Conservation (phyloP, 2,113 vertebrate genomes). For the Smithornis capensis region DNA sequence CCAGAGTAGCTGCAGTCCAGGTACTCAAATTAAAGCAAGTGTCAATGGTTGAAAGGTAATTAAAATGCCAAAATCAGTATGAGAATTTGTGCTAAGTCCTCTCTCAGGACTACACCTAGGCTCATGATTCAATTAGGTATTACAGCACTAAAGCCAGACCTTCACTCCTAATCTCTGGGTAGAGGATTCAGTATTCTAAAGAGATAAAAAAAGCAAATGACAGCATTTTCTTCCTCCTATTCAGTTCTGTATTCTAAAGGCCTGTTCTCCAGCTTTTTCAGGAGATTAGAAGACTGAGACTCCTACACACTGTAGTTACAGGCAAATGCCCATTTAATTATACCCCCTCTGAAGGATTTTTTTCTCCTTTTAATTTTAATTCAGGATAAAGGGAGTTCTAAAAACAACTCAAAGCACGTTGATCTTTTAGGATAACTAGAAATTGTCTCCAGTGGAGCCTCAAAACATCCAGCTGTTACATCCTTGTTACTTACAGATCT, state of each 20-base stretch:
- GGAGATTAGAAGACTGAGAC: neutral
- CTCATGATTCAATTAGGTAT: slow-evolving; percentile 30
- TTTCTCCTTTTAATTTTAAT: neutral
- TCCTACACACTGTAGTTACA: neutral
- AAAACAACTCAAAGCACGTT: neutral
- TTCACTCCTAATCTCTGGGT: neutral
- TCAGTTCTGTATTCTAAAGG: neutral
- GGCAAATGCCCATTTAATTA: neutral
- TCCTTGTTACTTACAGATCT: neutral
- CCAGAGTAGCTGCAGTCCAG: neutral
- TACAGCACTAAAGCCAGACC: neutral
- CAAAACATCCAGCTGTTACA: neutral
- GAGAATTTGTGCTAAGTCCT: neutral
- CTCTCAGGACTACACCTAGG: neutral
- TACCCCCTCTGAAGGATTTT: neutral
- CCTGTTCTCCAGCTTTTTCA: neutral
- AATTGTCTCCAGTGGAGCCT: neutral
- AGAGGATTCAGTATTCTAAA: neutral
- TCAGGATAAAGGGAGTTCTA: neutral
- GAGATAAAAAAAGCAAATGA: neutral
- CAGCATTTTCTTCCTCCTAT: neutral
- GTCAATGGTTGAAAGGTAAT: slow-evolving; percentile 13
- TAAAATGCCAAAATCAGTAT: slow-evolving; percentile 23
- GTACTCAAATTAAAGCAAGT: neutral
- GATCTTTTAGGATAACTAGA: neutral